Evolutionary conservation across 1,140 invertebrate genomes (phyloP), one percentile per base, ranked within the genome.

Genomic region (Sitobion miscanthi): DNA sequence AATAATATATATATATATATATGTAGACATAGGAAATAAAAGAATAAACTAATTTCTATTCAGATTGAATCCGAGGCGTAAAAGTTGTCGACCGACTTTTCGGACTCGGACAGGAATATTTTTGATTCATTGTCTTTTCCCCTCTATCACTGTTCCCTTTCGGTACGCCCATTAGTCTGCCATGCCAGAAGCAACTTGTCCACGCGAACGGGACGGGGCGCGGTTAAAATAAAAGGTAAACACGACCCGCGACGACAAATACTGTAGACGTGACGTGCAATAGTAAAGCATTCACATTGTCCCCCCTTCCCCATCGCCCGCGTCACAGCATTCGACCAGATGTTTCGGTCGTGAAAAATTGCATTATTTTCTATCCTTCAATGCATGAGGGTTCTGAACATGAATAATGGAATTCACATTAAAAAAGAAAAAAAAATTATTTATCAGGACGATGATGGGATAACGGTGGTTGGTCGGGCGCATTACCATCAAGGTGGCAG

Each of bases 201-300:
- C n/a, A 6, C n/a, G 35, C 7, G 25, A 89, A 89, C 35, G 20
- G 85, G 4, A 17, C 8, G 49, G 49, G 49, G 20, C 20, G 3
- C 23, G n/a, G 87, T 54, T 89, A 35, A 52, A 89, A 89, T 54
- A 54, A 89, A 89, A 89, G 87, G 87, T 89, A 54, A 89, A 89
- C n/a, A 89, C n/a, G 47, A 88, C 45, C 47, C 54, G 25, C 38
- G 14, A 89, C 88, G 52, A 90, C 42, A 90, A 90, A 90, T 90
- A 90, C 57, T n/a, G 89, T 35, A 25, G 30, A 69, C 89, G 54
- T 90, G 89, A 90, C 89, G 69, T 25, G n/a, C 57, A 90, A 57
- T 49, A 89, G 88, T 90, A 49, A 87, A 17, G 86, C 47, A 87
- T 87, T 87, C 52, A 57, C 57, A 89, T 54, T 49, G 14, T 17